phyloP scores from a whole-genome alignment of 2,797 vertebrate species.

The Chiroxiphia lanceolata region DNA sequence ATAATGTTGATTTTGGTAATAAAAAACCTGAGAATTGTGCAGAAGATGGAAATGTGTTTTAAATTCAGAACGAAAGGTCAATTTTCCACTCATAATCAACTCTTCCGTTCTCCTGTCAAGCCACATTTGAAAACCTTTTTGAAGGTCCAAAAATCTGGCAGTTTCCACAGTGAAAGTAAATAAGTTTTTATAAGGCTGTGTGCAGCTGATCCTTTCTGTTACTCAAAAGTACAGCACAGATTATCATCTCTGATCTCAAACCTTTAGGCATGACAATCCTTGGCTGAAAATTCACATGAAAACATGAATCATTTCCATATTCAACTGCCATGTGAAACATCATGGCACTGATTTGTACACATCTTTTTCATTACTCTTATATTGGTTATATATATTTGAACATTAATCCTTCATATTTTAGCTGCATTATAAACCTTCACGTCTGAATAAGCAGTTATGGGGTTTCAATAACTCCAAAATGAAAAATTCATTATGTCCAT shows the following conservation, averaged over 20 bases:
- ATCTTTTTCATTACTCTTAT: neutral
- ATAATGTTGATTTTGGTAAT: slow-evolving; percentile 39
- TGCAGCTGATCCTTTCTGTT: neutral
- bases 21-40: neutral
- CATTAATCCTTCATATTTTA: neutral
- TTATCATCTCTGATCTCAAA: neutral
- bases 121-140: neutral
- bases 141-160: neutral
- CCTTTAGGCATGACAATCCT: neutral
- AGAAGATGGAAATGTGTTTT: slow-evolving; percentile 1
- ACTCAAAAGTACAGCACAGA: neutral
- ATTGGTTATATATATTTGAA: neutral
- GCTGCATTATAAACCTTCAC: neutral
- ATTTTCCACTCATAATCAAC: neutral
- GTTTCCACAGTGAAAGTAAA: neutral
- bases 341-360: neutral
- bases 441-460: neutral
- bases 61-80: slow-evolving; percentile 28
- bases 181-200: neutral
- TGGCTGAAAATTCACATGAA: neutral
- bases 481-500: neutral
- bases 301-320: neutral
- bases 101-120: neutral
- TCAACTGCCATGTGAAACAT: neutral
- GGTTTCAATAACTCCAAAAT: neutral